Base-by-base conservation (phyloP, 2,113 vertebrate species). In the Ursus arctos region DNA sequence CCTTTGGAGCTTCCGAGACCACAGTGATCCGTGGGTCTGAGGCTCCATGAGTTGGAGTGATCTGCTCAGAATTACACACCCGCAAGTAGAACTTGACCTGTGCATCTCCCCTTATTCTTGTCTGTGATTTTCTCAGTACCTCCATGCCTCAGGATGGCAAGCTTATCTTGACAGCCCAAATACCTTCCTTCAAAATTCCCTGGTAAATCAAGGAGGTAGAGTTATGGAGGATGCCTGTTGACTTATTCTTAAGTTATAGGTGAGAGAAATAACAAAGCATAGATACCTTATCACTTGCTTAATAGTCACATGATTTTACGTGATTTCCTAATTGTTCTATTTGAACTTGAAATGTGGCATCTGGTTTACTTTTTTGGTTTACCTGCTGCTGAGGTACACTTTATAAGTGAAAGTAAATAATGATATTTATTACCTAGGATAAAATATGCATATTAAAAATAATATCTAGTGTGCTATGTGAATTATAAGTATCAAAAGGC, bases 331-430 rank as follows among this genome's bases (percentile, higher is more conserved):
- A 24, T 83, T 67, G 71, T 65, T 69, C 21, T 82, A 18, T 76
- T 88, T 95, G 71, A 87, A 94, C 84, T 76, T 83, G 12, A 43
- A 84, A 61, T 76, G 49, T 83, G 61, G 83, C 47, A 53, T 65
- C 22, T 88, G 12, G 31, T 19, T 91, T 79, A 63, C 53, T 80
- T 95, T 93, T 93, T 77, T 91, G 43, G 53, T 63, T 85, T 87
- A 81, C 2, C 57, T 84, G n/a, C 40, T 93, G 26, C 3, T 43
- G 77, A 65, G 74, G 4, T 74, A n/a, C 4, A 67, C 2, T 67
- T 90, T 69, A 95, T 90, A 16, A 51, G 12, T 83, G 47, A 84
- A 80, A 87, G 11, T 77, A 88, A 97, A 53, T 91, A 88, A 40
- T 22, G 79, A 19, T n/a, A 61, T 90, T 67, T 83, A 83, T 80